These are phyloP conservation scores for Onychostoma macrolepis DNA, from an alignment of 2,113 vertebrate genomes.

Conservation along the genomic window DNA sequence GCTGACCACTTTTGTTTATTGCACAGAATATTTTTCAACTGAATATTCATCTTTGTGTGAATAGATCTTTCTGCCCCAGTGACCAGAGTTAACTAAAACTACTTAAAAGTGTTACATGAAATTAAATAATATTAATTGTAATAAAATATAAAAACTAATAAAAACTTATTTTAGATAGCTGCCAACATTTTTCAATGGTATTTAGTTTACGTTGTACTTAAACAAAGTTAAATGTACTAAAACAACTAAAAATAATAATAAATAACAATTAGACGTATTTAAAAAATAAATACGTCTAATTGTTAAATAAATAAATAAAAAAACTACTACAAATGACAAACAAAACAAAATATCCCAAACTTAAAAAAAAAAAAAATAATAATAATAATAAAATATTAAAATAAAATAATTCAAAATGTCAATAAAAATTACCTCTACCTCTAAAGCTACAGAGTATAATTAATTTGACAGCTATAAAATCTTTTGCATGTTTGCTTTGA, in stretches of 20 bases:
- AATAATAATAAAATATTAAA: too few species aligned
- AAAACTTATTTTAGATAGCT: not conserved
- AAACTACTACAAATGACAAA: too few species aligned
- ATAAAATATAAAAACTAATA: not conserved
- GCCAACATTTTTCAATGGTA: not conserved
- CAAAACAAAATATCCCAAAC: too few species aligned
- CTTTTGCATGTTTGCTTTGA: not conserved
- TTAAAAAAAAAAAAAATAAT: too few species aligned
- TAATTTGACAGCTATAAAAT: not conserved
- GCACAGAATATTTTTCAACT: not conserved
- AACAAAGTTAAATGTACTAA: not conserved
- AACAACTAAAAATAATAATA: not conserved
- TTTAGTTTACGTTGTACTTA: not conserved
- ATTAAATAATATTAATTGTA: not conserved
- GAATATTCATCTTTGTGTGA: not conserved
- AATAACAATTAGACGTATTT: not conserved
- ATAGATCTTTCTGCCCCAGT: not conserved
- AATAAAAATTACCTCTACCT: not conserved
- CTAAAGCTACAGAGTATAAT: not conserved
- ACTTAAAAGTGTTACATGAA: not conserved
- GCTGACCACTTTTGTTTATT: not conserved
- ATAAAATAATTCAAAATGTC: not conserved
- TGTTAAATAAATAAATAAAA: too few species aligned
- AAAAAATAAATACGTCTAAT: not conserved
- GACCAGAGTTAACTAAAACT: not conserved